Percentiles rank a stretch among this genome's conserved stretches.
Evolutionary conservation across 1,140 invertebrate genomes (phyloP).

Genomic region (Coelopa frigida): DNA sequence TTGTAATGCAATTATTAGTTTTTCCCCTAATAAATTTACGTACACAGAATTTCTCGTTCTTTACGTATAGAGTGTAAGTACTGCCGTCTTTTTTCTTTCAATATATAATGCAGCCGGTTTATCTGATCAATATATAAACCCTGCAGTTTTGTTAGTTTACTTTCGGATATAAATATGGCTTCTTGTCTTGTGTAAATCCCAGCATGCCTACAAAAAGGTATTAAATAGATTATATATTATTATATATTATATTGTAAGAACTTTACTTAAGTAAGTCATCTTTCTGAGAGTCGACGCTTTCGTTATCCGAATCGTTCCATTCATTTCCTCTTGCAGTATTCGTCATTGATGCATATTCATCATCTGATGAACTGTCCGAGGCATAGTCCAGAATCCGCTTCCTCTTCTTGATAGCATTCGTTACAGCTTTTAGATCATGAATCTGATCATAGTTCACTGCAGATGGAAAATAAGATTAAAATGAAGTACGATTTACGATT

Average conservation of each 20-base stretch:
- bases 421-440: slow-evolving; percentile 54
- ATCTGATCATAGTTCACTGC: slow-evolving; percentile 34
- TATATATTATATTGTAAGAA: neutral
- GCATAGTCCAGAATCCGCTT: slow-evolving; percentile 60
- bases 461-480: slow-evolving; percentile 3
- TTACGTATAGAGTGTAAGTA: slow-evolving; percentile 66
- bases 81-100: slow-evolving; percentile 64
- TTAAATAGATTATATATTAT: neutral
- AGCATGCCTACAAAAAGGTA: slow-evolving; percentile 58
- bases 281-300: slow-evolving; percentile 69
- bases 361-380: slow-evolving; percentile 61
- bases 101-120: slow-evolving; percentile 60
- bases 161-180: slow-evolving; percentile 66
- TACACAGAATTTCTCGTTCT: slow-evolving; percentile 76
- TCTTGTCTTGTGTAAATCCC: slow-evolving; percentile 83
- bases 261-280: slow-evolving; percentile 70
- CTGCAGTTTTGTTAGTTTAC: slow-evolving; percentile 71
- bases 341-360: slow-evolving; percentile 58
- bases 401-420: slow-evolving; percentile 48
- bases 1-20: neutral
- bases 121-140: slow-evolving; percentile 78
- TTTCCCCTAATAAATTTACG: slow-evolving; percentile 29
- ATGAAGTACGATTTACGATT: slow-evolving; percentile 4
- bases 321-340: slow-evolving; percentile 59
- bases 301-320: slow-evolving; percentile 64